A percentile compares a stretch with the other conserved stretches of the same genome.
phyloP scores from a whole-genome alignment of 2,888 invertebrate genomes.

The Boloria euphrosyne region DNA sequence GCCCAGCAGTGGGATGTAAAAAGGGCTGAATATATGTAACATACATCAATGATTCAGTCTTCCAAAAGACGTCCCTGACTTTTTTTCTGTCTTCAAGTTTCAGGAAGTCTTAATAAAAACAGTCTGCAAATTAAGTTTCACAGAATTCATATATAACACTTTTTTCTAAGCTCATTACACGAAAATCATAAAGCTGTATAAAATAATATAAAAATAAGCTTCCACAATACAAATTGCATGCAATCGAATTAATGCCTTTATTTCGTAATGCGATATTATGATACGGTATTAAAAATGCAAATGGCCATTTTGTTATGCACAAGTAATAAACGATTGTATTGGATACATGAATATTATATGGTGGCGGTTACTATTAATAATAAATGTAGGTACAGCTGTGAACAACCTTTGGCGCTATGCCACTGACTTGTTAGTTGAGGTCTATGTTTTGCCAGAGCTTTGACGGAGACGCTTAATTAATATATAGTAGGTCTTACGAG shows the following conservation, averaged over 20 bases:
- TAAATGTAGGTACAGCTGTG: constrained; percentile 30
- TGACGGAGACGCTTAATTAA: constrained; percentile 25
- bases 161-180: not conserved
- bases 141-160: not conserved
- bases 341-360: constrained; percentile 16
- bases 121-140: too few species aligned
- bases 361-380: constrained; percentile 19
- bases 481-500: constrained; percentile 16
- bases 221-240: not conserved
- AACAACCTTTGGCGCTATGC: constrained; percentile 39
- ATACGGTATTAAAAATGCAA: constrained; percentile 25
- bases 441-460: constrained; percentile 26
- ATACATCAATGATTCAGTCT: too few species aligned
- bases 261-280: constrained; percentile 28
- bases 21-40: too few species aligned
- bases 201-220: constrained; percentile 2
- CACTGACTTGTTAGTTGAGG: constrained; percentile 39
- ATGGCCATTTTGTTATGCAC: constrained; percentile 23
- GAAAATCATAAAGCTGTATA: not conserved
- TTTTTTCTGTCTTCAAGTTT: too few species aligned
- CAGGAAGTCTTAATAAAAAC: not conserved
- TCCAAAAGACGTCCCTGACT: too few species aligned
- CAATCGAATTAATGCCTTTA: constrained; percentile 12
- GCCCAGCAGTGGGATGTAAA: too few species aligned
- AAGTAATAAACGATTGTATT: constrained; percentile 25